Evolutionary conservation across 2,888 invertebrate species (phyloP), one percentile per base, ranked within the genome.

Genomic region (Kryphioiulus occultus): DNA sequence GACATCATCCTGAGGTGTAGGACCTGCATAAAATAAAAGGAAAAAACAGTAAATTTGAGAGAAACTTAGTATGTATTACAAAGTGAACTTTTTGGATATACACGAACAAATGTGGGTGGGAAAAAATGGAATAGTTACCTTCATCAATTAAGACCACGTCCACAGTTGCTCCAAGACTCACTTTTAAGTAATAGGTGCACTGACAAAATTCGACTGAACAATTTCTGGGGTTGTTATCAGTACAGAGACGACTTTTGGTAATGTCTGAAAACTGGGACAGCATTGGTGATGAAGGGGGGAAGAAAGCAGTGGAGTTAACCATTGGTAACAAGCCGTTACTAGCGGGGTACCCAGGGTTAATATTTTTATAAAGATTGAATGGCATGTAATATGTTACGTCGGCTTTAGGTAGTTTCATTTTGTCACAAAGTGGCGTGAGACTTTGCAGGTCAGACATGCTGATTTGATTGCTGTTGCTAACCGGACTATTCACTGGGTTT

Each of bases 111-210:
- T n/a, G n/a, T 44, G 12, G 12, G 12, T 44, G 1, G 10, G 15
- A 1, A 15, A 12, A 9, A 4, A 44, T 1, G 9, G 3, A 44
- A 12, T 15, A 30, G n/a, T 83, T 83, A 95, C 96, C 96, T 93
- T 96, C 96, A 91, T 98, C 98, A 1, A 97, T 94, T 0, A 98
- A 93, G 44, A 98, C 93, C 0, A 98, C 91, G 92, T 98, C 98
- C 19, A 88, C 88, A 0, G 96, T 94, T 0, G 96, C 94, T 89
- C 95, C 94, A 0, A 95, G 92, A 22, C 94, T 94, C 87, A 97
- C 95, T 90, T 96, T 94, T 4, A 97, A 92, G 0, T 96, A 95
- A 91, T 98, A 97, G 0, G 95, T 94, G 90, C 98, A 98, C 91
- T 96, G 95, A 91, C 98, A 98, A 92, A 95, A 97, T 44, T 94